These are phyloP conservation scores for Muraenolepis orangiensis DNA, from an alignment of 2,797 vertebrate species.

Conservation along the genomic window DNA sequence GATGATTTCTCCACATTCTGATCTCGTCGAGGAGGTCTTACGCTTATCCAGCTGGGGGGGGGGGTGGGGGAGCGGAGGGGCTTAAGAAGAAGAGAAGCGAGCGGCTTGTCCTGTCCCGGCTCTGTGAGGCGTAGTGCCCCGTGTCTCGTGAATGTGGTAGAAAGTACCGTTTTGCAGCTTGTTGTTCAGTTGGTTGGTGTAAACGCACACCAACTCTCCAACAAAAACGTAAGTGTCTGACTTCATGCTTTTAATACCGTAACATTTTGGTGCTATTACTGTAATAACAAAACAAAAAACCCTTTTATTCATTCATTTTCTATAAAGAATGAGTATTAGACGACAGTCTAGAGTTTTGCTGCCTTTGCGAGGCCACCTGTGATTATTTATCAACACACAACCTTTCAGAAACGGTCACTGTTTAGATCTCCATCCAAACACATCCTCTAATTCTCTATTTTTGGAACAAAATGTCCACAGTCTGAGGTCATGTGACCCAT, in stretches of 20 bases:
- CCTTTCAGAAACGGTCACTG: no score
- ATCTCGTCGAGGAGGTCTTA: conserved; percentile 68
- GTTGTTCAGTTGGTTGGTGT: neutral
- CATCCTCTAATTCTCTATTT: conserved; percentile 31
- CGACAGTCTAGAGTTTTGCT: neutral
- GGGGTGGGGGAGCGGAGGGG: no score
- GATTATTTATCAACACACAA: neutral
- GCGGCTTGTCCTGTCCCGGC: conserved; percentile 44
- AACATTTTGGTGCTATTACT: neutral
- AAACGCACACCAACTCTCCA: neutral
- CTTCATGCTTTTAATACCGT: neutral
- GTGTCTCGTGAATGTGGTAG: neutral
- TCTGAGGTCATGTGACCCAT: conserved; percentile 11
- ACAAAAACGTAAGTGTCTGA: neutral
- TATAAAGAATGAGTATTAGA: neutral
- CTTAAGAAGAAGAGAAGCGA: conserved; percentile 32
- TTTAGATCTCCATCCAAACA: conserved; percentile 25
- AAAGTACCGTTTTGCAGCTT: neutral
- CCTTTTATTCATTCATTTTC: neutral
- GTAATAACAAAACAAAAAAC: neutral
- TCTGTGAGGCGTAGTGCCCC: neutral
- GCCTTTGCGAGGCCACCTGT: neutral
- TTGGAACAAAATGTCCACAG: conserved; percentile 12
- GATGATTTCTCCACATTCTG: conserved; percentile 64
- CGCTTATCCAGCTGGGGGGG: conserved; percentile 42